Evolutionary conservation across 2,888 invertebrate species (phyloP), one percentile per base, ranked within the genome.

Genomic region (Phaonia tiefii): DNA sequence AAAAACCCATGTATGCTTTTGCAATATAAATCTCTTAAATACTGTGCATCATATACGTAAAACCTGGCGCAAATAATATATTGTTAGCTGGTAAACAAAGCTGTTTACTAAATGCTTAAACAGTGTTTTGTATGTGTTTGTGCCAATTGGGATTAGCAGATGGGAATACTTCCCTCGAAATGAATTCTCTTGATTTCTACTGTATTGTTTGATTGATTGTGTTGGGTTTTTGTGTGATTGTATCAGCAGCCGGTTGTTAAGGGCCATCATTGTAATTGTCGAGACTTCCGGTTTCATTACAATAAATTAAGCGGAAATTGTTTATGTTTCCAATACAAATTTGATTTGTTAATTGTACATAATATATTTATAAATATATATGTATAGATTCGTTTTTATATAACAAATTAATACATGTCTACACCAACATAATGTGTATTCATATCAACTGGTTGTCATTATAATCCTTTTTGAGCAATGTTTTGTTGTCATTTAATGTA

Each of bases 271-370:
- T 44, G 15, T 77, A 56, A 25, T 51, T 74, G 70, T 67, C 60
- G 66, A 66, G 39, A 80, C 72, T 81, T 81, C 71, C 71, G 67
- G 60, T 46, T 26, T 60, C 39, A 63, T n/a, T 25, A 25, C 56
- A 63, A 72, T 73, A 72, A 78, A 81, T 81, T 69, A 69, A 75
- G 72, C 81, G 75, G 75, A 75, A 78, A 65, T 75, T 69, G 42
- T 58, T 26, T 60, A 13, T n/a, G 42, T 15, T 67, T 49, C 8
- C 72, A 51, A 73, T 56, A 10, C 20, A 22, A 54, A 58, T 63
- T 73, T 60, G 58, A 72, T 75, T 69, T 60, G 60, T 65, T 11
- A 31, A 31, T 31, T 31, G 8, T 31, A 31, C 31, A 31, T 31
- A 5, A 31, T 31, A 31, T 31, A 31, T 31, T n/a, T n/a, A n/a